Conservation (phyloP, 2,113 vertebrate species). For the Atractosteus spatula region DNA sequence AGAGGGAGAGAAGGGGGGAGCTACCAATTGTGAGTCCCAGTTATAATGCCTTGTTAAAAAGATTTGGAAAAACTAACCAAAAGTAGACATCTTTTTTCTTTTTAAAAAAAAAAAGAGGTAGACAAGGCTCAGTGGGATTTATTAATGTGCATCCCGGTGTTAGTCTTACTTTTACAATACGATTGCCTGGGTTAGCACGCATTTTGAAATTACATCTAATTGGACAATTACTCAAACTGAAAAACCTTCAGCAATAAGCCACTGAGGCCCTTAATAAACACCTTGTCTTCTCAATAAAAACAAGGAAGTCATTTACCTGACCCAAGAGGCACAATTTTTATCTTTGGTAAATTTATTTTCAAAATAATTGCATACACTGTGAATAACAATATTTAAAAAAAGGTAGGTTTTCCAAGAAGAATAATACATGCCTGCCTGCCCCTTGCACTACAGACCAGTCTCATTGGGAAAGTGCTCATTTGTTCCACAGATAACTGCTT, state of each 20-base stretch:
- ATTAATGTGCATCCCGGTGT: slow-evolving; percentile 90
- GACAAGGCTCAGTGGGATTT: slow-evolving; percentile 93
- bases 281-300: slow-evolving; percentile 97
- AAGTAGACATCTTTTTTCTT: slow-evolving; percentile 70
- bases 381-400: slow-evolving; percentile 87
- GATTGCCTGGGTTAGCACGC: slow-evolving; percentile 85
- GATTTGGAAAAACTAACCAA: slow-evolving; percentile 85
- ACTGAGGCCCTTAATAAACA: slow-evolving; percentile 97
- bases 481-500: slow-evolving; percentile 72
- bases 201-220: slow-evolving; percentile 99
- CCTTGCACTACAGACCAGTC: slow-evolving; percentile 75
- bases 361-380: slow-evolving; percentile 90
- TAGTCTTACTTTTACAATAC: slow-evolving; percentile 82
- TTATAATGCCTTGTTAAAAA: slow-evolving; percentile 80
- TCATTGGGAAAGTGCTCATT: slow-evolving; percentile 78
- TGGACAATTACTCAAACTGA: slow-evolving; percentile 99
- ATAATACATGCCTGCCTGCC: slow-evolving; percentile 79
- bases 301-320: slow-evolving; percentile 94
- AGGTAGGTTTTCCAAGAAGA: slow-evolving; percentile 70
- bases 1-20: slow-evolving; percentile 62
- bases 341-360: slow-evolving; percentile 96
- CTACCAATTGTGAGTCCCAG: slow-evolving; percentile 75
- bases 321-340: slow-evolving; percentile 94
- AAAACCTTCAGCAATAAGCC: slow-evolving; percentile 92
- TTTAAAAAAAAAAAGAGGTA: slow-evolving; percentile 78